A percentile compares a stretch with the other conserved stretches of the same genome.
Evolutionary conservation across 2,888 invertebrate genomes (phyloP).

Genomic region (Schizotus pectinicornis): DNA sequence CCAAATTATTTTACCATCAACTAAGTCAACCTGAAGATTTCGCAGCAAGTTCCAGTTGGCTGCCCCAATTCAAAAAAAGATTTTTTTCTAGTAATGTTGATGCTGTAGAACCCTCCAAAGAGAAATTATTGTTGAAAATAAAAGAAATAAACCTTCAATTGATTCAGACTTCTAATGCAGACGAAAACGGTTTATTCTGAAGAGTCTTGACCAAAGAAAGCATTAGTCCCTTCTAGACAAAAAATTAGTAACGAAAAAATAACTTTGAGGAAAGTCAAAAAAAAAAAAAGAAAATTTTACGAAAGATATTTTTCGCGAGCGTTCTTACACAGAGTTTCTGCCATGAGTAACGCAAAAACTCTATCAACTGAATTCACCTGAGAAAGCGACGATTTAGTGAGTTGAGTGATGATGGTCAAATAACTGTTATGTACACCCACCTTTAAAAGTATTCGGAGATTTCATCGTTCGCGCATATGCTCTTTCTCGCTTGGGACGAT

Average conservation of each 20-base stretch:
- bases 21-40: constrained; percentile 21
- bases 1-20: constrained; percentile 17
- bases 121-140: constrained; percentile 30
- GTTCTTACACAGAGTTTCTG: constrained; percentile 35
- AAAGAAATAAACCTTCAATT: constrained; percentile 17
- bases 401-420: too few species aligned
- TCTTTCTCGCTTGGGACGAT: too few species aligned
- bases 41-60: constrained; percentile 30
- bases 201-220: constrained; percentile 7
- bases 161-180: constrained; percentile 25
- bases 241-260: constrained; percentile 39
- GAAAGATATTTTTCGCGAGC: constrained; percentile 31
- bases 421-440: too few species aligned
- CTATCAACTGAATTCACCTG: background rate
- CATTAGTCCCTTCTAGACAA: constrained; percentile 31
- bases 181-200: constrained; percentile 24
- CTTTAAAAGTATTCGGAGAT: too few species aligned
- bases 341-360: constrained; percentile 23
- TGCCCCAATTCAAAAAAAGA: constrained; percentile 29
- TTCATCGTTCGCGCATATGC: too few species aligned
- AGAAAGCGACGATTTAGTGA: background rate
- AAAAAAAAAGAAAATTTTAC: constrained; percentile 42
- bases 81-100: constrained; percentile 19
- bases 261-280: constrained; percentile 34
- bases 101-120: constrained; percentile 39